Percentiles rank a stretch among this genome's conserved stretches.
These are phyloP conservation scores for Drosophila subsilvestris DNA, from an alignment of 2,888 invertebrate species.

Conservation along the genomic window DNA sequence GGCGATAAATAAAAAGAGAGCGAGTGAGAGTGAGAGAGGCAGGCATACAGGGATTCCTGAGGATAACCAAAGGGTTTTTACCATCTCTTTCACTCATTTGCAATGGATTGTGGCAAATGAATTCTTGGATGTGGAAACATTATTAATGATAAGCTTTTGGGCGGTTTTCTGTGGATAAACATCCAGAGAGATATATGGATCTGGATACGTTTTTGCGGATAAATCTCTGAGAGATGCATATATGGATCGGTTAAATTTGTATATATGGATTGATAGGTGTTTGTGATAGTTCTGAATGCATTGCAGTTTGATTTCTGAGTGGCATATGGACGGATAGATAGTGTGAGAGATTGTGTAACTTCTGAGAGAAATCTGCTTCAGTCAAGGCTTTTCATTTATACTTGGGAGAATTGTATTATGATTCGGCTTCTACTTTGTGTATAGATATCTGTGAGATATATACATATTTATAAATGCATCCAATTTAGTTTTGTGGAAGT, in stretches of 20 bases:
- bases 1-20: slow-evolving; percentile 31
- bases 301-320: no score
- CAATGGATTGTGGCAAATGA: slow-evolving; percentile 27
- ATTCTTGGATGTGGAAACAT: slow-evolving; percentile 35
- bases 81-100: slow-evolving; percentile 1
- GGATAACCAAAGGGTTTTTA: slow-evolving; percentile 12
- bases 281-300: no score
- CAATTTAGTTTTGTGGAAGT: no score
- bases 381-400: no score
- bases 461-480: no score
- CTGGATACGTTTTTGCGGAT: background rate
- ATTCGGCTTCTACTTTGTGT: no score
- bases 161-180: slow-evolving; percentile 9
- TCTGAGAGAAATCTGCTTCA: no score
- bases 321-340: no score
- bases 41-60: background rate
- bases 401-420: no score
- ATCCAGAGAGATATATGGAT: slow-evolving; percentile 1
- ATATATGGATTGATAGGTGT: no score
- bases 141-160: slow-evolving; percentile 30
- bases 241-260: background rate
- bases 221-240: background rate
- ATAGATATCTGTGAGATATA: no score
- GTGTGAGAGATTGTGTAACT: no score
- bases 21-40: slow-evolving; percentile 2